These are phyloP conservation scores for Colletes latitarsis DNA, from an alignment of 1,140 invertebrate species.

Conservation along the genomic window DNA sequence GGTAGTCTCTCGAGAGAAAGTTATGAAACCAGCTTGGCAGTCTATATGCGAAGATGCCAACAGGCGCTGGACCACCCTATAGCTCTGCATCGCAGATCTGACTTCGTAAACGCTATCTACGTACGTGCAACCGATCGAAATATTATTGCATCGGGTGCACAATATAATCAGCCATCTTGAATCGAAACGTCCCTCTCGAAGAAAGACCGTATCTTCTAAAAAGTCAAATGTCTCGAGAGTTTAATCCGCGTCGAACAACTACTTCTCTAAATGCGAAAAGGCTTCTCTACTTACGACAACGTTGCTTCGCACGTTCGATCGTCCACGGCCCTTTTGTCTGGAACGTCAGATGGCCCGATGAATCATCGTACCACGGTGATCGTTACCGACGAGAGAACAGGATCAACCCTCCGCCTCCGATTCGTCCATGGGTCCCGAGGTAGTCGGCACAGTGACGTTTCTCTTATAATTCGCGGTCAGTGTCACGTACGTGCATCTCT, in stretches of 20 bases:
- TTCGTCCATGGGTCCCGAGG: background rate
- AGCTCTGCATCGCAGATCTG: no score
- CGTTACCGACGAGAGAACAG: background rate
- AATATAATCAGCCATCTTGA: constrained; percentile 49
- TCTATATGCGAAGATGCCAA: no score
- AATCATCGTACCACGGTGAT: constrained; percentile 19
- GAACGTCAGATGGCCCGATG: constrained; percentile 15
- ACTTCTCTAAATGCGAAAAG: no score
- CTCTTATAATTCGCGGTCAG: background rate
- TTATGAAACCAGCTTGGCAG: no score
- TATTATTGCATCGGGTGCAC: background rate
- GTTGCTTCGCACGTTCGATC: constrained; percentile 8
- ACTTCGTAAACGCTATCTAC: no score
- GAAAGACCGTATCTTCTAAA: background rate
- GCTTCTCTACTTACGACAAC: background rate
- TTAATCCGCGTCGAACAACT: no score
- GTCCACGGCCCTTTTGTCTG: constrained; percentile 4
- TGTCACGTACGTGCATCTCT: background rate
- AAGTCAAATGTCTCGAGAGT: background rate
- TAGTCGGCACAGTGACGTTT: background rate
- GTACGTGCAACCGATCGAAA: background rate
- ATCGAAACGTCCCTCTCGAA: background rate
- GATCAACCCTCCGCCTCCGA: background rate
- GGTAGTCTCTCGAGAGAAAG: no score
- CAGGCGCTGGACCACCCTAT: no score